These are phyloP conservation scores for Drosophila tsacasi DNA, from an alignment of 1,140 invertebrate species.

Conservation along the genomic window DNA sequence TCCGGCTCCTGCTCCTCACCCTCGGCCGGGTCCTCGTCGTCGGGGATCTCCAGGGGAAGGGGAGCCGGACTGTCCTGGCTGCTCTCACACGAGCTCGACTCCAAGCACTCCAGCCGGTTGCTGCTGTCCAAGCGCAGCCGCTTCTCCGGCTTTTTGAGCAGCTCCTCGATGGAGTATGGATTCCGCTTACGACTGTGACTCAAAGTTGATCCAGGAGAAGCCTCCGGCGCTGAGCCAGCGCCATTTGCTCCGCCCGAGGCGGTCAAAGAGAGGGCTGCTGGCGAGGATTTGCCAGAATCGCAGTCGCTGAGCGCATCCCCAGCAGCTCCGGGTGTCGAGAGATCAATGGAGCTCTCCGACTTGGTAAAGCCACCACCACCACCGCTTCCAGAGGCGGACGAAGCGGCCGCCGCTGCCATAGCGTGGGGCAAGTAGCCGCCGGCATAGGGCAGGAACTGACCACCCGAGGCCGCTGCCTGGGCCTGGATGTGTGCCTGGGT, in stretches of 20 bases:
- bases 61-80: slow-evolving; percentile 42
- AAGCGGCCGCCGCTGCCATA: slow-evolving; percentile 56
- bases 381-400: slow-evolving; percentile 13
- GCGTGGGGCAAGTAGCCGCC: slow-evolving; percentile 57
- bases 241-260: slow-evolving; percentile 14
- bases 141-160: slow-evolving; percentile 92
- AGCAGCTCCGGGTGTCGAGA: slow-evolving; percentile 59
- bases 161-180: slow-evolving; percentile 94
- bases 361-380: slow-evolving; percentile 63
- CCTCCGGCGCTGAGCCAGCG: slow-evolving; percentile 7
- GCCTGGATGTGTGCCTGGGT: slow-evolving; percentile 79
- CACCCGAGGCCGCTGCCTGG: slow-evolving; percentile 55
- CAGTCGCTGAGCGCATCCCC: slow-evolving; percentile 71
- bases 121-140: slow-evolving; percentile 58
- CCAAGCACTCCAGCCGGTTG: slow-evolving; percentile 60
- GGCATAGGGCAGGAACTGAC: slow-evolving; percentile 70
- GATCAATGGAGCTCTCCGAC: slow-evolving; percentile 81
- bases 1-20: slow-evolving; percentile 50
- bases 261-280: slow-evolving; percentile 57
- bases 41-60: slow-evolving; percentile 6
- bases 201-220: slow-evolving; percentile 10
- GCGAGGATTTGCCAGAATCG: slow-evolving; percentile 83
- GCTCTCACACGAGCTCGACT: slow-evolving; percentile 65
- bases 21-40: slow-evolving; percentile 37
- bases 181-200: slow-evolving; percentile 89